Percentiles rank a stretch among this genome's conserved stretches.
Conservation (phyloP, 37 sponge, comb jelly and placozoan genomes). For the Oopsacas minuta region DNA sequence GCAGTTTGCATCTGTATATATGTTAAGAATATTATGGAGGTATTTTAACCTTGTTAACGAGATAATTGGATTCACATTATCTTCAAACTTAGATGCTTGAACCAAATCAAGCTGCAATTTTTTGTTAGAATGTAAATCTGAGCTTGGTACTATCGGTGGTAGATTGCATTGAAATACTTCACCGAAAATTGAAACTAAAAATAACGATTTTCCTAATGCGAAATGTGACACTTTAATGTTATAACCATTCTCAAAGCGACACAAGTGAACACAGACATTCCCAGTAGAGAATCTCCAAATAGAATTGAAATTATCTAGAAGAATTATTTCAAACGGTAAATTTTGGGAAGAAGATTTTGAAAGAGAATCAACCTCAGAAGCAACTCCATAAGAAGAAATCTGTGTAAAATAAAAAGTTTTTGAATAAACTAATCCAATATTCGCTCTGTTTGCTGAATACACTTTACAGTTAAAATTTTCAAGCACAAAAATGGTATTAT, state of each 20-base stretch:
- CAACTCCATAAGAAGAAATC: neutral
- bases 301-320: constrained; percentile 6
- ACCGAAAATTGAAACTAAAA: neutral
- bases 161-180: constrained; percentile 1
- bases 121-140: neutral
- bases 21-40: neutral
- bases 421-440: neutral
- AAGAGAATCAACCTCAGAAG: neutral
- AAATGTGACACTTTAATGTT: neutral
- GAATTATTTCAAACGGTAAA: neutral
- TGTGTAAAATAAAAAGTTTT: neutral
- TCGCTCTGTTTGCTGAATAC: neutral
- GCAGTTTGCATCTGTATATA: neutral
- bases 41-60: neutral
- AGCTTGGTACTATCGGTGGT: neutral
- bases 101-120: neutral
- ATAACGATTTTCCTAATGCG: neutral
- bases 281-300: neutral
- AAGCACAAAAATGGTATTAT: neutral
- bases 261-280: neutral
- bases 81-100: neutral
- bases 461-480: neutral
- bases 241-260: neutral
- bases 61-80: neutral
- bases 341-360: neutral